Evolutionary conservation across 2,113 vertebrate species (phyloP).

Genomic region (Dinomys branickii): DNA sequence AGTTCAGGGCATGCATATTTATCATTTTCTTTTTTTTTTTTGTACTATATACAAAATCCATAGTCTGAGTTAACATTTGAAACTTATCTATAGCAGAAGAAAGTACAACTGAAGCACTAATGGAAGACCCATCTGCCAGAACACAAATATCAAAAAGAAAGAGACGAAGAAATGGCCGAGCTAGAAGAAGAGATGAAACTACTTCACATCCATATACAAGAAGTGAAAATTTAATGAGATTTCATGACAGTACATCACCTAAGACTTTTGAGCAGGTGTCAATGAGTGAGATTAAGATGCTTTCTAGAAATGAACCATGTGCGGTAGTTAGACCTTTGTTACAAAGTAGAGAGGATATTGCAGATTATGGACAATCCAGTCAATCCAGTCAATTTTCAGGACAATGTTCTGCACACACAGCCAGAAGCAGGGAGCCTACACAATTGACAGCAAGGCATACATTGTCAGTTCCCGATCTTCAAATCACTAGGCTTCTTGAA

Average conservation of each 20-base stretch:
- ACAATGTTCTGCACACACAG: slow-evolving; percentile 79
- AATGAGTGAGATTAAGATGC: slow-evolving; percentile 87
- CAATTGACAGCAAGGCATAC: slow-evolving; percentile 87
- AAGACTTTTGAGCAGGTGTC: slow-evolving; percentile 82
- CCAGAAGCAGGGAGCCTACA: slow-evolving; percentile 69
- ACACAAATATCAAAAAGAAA: slow-evolving; percentile 90
- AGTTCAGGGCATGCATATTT: slow-evolving; percentile 84
- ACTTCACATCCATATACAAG: background rate
- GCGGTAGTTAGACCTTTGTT: slow-evolving; percentile 82
- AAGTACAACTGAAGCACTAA: slow-evolving; percentile 72
- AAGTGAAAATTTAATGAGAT: background rate
- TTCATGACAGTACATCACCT: slow-evolving; percentile 69
- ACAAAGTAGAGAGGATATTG: slow-evolving; percentile 55
- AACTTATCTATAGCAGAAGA: slow-evolving; percentile 69
- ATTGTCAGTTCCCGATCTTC: slow-evolving; percentile 90
- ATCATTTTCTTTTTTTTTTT: no score
- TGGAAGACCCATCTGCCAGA: slow-evolving; percentile 83
- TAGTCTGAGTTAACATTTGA: slow-evolving; percentile 76
- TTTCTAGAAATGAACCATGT: slow-evolving; percentile 92
- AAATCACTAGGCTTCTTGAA: slow-evolving; percentile 91
- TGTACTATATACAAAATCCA: slow-evolving; percentile 78
- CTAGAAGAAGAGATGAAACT: slow-evolving; percentile 83
- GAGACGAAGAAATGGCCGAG: slow-evolving; percentile 85
- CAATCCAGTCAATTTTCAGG: slow-evolving; percentile 72
- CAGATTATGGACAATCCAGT: slow-evolving; percentile 70